These are phyloP conservation scores for Drosophila birchii DNA, from an alignment of 2,888 invertebrate genomes.

Conservation along the genomic window DNA sequence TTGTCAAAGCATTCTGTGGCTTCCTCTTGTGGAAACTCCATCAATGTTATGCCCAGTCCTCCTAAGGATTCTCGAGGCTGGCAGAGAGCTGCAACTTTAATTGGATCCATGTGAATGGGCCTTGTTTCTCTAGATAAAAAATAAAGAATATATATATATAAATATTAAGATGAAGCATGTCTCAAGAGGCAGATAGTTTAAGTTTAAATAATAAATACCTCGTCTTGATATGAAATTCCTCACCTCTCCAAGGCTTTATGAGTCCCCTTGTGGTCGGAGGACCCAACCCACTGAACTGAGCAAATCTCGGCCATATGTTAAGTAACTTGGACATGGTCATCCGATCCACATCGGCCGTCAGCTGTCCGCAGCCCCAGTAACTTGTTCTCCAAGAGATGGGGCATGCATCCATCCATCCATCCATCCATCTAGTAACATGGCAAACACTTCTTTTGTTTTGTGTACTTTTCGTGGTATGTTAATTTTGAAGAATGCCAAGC, in stretches of 20 bases:
- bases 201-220: neutral
- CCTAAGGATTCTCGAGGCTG: slow-evolving; percentile 20
- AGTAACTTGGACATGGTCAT: slow-evolving; percentile 23
- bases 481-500: slow-evolving; percentile 66
- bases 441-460: slow-evolving; percentile 49
- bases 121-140: slow-evolving; percentile 3
- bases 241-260: neutral
- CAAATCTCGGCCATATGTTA: slow-evolving; percentile 33
- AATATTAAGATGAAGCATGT: neutral
- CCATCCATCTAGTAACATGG: slow-evolving; percentile 23
- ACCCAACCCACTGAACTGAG: slow-evolving; percentile 10
- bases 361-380: slow-evolving; percentile 23
- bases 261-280: neutral
- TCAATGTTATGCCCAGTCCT: slow-evolving; percentile 5
- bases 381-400: slow-evolving; percentile 30
- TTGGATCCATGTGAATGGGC: slow-evolving; percentile 34
- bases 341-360: slow-evolving; percentile 35
- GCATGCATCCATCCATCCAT: slow-evolving; percentile 23
- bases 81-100: slow-evolving; percentile 27
- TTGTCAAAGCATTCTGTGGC: slow-evolving; percentile 60
- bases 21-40: slow-evolving; percentile 31
- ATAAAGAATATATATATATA: neutral
- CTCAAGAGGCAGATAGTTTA: neutral
- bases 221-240: neutral
- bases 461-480: slow-evolving; percentile 57